Percentiles rank a stretch among this genome's conserved stretches.
Evolutionary conservation across 1,140 invertebrate genomes (phyloP).

Genomic region (Drosophila persimilis): DNA sequence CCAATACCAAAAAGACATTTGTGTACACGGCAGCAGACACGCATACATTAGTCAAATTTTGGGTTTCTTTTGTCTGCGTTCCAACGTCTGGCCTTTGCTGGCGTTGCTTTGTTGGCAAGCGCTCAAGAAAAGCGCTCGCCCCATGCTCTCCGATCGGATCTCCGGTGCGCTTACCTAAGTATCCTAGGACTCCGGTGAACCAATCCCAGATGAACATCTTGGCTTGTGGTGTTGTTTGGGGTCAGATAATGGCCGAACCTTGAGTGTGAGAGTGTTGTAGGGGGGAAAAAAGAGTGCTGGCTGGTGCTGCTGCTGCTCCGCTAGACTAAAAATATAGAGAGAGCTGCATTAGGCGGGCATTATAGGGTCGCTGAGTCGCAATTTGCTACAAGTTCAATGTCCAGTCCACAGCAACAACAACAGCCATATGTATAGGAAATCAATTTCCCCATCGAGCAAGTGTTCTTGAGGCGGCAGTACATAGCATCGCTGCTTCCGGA

Average conservation of each 20-base stretch:
- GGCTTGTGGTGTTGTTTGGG: constrained; percentile 58
- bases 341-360: constrained; percentile 11
- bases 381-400: constrained; percentile 66
- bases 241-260: constrained; percentile 57
- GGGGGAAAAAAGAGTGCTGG: constrained; percentile 47
- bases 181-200: constrained; percentile 97
- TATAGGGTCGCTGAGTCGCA: constrained; percentile 18
- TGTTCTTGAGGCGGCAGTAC: no score
- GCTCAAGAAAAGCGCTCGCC: constrained; percentile 61
- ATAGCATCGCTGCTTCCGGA: constrained; percentile 19
- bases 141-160: constrained; percentile 58
- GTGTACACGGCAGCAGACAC: constrained; percentile 17
- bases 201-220: constrained; percentile 99
- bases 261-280: constrained; percentile 55
- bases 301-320: constrained; percentile 45
- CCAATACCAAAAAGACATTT: constrained; percentile 20
- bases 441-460: constrained; percentile 14
- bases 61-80: constrained; percentile 52
- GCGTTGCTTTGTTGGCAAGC: constrained; percentile 70
- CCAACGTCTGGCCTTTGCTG: constrained; percentile 7
- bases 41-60: constrained; percentile 34
- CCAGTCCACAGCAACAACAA: constrained; percentile 28
- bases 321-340: constrained; percentile 46
- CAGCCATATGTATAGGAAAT: constrained; percentile 10
- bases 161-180: constrained; percentile 89